Percentiles rank a stretch among this genome's conserved stretches.
phyloP scores from a whole-genome alignment of 2,888 invertebrate species.

The Aporophyla lueneburgensis region DNA sequence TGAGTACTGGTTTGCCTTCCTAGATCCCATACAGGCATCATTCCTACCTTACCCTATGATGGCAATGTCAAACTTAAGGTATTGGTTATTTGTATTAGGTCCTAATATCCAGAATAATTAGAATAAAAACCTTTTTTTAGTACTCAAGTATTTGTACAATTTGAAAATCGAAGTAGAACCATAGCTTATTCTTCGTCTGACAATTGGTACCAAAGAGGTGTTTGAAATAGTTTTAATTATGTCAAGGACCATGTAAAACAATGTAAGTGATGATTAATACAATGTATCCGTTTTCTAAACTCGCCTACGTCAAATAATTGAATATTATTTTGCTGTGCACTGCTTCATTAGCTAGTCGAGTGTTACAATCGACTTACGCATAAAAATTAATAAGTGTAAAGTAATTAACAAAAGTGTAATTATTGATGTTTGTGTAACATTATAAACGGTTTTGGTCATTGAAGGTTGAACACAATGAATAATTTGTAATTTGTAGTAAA shows the following conservation, averaged over 20 bases:
- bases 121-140: not conserved
- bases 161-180: slow-evolving; percentile 10
- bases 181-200: not conserved
- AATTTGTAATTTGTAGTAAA: not conserved
- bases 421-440: not conserved
- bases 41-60: not conserved
- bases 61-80: not conserved
- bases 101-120: not conserved
- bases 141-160: not conserved
- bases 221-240: slow-evolving; percentile 63
- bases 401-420: not conserved
- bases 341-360: slow-evolving; percentile 22
- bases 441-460: not conserved
- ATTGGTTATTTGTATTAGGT: not conserved
- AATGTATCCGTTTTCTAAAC: slow-evolving; percentile 69
- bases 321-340: slow-evolving; percentile 63
- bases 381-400: slow-evolving; percentile 1
- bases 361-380: not conserved
- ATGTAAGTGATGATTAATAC: slow-evolving; percentile 76
- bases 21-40: too few relatives aligned
- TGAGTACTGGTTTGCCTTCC: too few relatives aligned
- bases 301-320: slow-evolving; percentile 72
- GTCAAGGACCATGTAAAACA: slow-evolving; percentile 81
- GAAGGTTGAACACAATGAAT: not conserved
- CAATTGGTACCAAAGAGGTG: slow-evolving; percentile 4